Conservation (phyloP, 2,113 vertebrate species). For the Muntiacus reevesi region DNA sequence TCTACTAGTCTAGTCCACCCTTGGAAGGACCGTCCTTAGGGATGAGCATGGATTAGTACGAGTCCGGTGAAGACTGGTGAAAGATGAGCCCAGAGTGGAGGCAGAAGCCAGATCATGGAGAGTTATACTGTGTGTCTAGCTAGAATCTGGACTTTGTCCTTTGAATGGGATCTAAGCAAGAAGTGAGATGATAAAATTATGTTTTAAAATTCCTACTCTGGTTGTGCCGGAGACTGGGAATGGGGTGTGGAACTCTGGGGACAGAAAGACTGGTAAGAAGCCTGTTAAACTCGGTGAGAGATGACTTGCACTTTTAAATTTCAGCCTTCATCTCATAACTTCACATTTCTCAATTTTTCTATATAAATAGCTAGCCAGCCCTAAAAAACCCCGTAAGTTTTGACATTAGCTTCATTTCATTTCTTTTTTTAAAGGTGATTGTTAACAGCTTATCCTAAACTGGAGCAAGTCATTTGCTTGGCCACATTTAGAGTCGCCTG, state of each 20-base stretch:
- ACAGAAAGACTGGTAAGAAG: background rate
- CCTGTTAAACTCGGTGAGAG: background rate
- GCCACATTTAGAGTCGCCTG: background rate
- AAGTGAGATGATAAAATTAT: background rate
- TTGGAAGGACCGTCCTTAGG: background rate
- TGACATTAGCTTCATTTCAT: background rate
- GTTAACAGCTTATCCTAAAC: background rate
- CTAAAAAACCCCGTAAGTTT: background rate
- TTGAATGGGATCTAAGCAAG: background rate
- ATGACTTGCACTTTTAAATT: background rate
- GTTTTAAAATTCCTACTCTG: background rate
- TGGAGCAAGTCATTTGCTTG: background rate
- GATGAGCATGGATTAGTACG: background rate
- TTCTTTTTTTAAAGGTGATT: background rate
- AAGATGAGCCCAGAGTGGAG: background rate
- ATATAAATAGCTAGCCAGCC: background rate
- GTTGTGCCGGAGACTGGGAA: background rate
- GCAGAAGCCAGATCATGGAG: background rate
- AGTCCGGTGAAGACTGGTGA: background rate
- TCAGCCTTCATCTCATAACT: background rate
- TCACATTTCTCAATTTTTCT: background rate
- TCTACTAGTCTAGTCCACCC: background rate
- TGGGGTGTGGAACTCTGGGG: background rate
- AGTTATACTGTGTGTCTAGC: background rate
- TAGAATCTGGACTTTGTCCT: background rate